Base-by-base conservation (phyloP, 2,888 invertebrate species). In the Cosmia pyralina region DNA sequence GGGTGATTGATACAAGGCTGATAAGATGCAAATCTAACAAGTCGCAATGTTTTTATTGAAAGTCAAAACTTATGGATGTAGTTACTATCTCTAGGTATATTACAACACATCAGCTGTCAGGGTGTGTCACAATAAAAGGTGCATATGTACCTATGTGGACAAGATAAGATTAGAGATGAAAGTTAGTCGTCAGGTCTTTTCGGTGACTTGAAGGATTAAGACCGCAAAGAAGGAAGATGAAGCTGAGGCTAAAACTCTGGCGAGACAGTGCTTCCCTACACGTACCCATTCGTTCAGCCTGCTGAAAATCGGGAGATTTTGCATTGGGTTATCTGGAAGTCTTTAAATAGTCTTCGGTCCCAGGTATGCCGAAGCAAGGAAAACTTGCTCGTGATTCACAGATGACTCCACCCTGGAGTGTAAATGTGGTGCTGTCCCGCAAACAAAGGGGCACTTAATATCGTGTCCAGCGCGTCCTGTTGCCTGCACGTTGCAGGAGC, bases 11-110 rank as follows among this genome's bases (percentile, higher is more conserved):
- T 50, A 46, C 22, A 50, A 17, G 1, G 1, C 10, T 58, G 65
- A 79, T 77, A 76, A 79, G 72, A 79, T 72, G 17, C n/a, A 44
- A 64, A 64, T 76, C 76, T 34, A 17, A 22, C 15, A n/a, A 34
- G 19, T 66, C 15, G 13, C 5, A 50, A 13, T 1, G 6, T 64
- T 17, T 41, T 59, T 44, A 19, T 48, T 19, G 19, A 60, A 77
- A 41, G 15, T n/a, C n/a, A 48, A 55, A 64, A 17, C 1, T n/a
- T 38, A 15, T 28, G n/a, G 11, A 6, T 22, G 13, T 28, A 38
- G 28, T 2, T 52, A 52, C 11, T 19, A 57, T 75, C 28, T 50
- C 48, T 19, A 28, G 17, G 69, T 11, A 41, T 68, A 13, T 28
- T 28, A 28, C 13, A 28, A 13, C 19, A 17, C 11, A 28, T 34